phyloP scores from a whole-genome alignment of 2,888 invertebrate genomes.

The Tridacna gigas region DNA sequence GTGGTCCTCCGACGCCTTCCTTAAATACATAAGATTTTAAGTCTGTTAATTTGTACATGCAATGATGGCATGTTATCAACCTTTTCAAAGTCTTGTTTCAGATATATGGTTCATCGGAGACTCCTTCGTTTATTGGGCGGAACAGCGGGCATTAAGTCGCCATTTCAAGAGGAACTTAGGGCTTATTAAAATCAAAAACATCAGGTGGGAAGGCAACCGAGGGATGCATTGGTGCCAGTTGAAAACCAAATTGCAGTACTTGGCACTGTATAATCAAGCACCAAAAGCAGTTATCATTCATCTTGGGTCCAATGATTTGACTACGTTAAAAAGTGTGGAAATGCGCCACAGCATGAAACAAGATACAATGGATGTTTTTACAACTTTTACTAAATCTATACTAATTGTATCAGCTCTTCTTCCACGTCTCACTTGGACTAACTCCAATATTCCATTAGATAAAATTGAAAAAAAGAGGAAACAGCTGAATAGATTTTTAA shows the following conservation, averaged over 20 bases:
- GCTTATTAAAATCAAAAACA: not conserved
- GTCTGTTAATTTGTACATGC: not conserved
- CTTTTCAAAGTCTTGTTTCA: too few relatives aligned
- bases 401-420: not conserved
- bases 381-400: not conserved
- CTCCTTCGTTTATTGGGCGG: not conserved
- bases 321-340: not conserved
- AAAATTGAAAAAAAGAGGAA: slow-evolving; percentile 6
- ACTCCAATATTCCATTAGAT: not conserved
- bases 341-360: not conserved
- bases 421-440: not conserved
- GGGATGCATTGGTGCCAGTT: slow-evolving; percentile 8
- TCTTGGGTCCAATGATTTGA: slow-evolving; percentile 9
- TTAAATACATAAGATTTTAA: not conserved
- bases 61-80: not conserved
- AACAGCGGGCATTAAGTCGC: not conserved
- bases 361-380: not conserved
- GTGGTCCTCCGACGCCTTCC: slow-evolving; percentile 5
- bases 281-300: slow-evolving; percentile 6
- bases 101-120: slow-evolving; percentile 21
- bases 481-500: slow-evolving; percentile 3
- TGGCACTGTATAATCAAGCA: slow-evolving; percentile 7
- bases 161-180: not conserved
- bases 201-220: not conserved
- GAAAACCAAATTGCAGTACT: not conserved